These are phyloP conservation scores for Mugil cephalus DNA, from an alignment of 2,113 vertebrate genomes.

Conservation along the genomic window DNA sequence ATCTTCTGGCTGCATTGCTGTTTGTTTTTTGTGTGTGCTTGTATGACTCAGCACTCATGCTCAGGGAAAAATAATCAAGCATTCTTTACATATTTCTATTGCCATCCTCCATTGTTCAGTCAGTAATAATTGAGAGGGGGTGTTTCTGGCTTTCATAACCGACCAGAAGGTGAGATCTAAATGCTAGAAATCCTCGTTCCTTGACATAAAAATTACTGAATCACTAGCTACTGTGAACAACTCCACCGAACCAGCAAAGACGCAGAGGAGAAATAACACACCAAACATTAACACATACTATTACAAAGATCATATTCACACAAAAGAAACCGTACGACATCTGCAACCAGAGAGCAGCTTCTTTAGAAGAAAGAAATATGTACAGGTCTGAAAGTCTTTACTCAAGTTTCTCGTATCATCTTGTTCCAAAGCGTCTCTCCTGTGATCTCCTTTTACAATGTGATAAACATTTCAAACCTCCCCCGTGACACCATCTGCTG, in stretches of 20 bases:
- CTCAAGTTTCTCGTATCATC: no score
- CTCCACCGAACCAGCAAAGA: constrained; percentile 5
- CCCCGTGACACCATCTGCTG: neutral
- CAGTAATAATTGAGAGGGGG: constrained; percentile 22
- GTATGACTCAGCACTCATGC: neutral
- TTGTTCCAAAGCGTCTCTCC: neutral
- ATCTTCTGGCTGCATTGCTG: neutral
- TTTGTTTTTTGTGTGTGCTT: constrained; percentile 1
- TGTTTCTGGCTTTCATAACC: constrained; percentile 37
- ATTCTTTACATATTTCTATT: neutral
- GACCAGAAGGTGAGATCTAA: constrained; percentile 52
- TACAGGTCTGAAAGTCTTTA: neutral
- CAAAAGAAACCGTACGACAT: neutral
- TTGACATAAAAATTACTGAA: constrained; percentile 40
- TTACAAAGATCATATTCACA: neutral
- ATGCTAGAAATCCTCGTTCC: constrained; percentile 42
- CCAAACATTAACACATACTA: neutral
- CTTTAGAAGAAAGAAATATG: neutral
- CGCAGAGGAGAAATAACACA: constrained; percentile 7
- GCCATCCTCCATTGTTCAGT: constrained; percentile 26
- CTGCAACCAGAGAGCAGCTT: neutral
- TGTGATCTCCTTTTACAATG: no score
- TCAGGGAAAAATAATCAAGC: neutral
- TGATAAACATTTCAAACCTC: no score
- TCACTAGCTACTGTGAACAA: constrained; percentile 20